Percentiles rank a stretch among this genome's conserved stretches.
phyloP scores from a whole-genome alignment of 2,113 vertebrate genomes.

The Clinocottus analis region DNA sequence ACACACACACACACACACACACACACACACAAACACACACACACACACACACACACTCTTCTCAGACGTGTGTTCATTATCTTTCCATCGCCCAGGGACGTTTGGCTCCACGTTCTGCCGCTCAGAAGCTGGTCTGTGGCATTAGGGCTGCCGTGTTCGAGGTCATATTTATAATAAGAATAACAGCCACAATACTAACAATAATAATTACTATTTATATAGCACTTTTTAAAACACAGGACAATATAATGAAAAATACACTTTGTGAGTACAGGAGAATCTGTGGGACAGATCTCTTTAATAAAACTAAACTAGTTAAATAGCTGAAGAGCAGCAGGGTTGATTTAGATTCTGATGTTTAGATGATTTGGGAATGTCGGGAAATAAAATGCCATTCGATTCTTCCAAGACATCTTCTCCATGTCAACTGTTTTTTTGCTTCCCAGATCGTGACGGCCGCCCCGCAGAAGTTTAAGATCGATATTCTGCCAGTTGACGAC shows the following conservation, averaged over 20 bases:
- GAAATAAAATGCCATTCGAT: background rate
- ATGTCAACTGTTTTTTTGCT: background rate
- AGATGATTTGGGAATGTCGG: background rate
- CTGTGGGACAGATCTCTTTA: background rate
- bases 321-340: background rate
- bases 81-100: constrained; percentile 8
- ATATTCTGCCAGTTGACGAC: constrained; percentile 91
- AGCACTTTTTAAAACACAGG: too few relatives aligned
- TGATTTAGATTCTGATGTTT: background rate
- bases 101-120: background rate
- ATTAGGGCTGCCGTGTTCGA: background rate
- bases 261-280: background rate
- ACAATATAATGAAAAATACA: too few relatives aligned
- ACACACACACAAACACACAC: too few relatives aligned
- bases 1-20: too few relatives aligned
- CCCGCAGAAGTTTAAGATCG: constrained; percentile 92
- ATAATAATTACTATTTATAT: too few relatives aligned
- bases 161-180: background rate
- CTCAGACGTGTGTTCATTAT: constrained; percentile 27
- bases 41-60: constrained; percentile 23
- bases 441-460: constrained; percentile 89
- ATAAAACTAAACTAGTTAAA: background rate
- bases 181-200: too few relatives aligned
- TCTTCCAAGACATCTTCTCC: background rate
- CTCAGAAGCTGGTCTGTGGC: background rate